Base-by-base conservation (phyloP, 2,888 invertebrate species). In the Sceliomorpha sp. region DNA sequence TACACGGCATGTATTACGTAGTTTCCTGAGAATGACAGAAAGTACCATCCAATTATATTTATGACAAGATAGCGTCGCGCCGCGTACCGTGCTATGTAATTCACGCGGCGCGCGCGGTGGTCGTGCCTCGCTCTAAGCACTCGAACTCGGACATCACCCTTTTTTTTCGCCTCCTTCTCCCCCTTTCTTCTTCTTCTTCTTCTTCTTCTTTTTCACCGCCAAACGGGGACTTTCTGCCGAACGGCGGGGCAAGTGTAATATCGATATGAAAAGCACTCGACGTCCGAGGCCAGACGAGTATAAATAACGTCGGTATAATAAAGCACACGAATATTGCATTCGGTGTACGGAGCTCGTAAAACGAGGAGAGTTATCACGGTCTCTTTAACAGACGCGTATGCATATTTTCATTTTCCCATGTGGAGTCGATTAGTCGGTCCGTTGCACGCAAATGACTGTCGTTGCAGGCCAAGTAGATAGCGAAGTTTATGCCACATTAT, bases 391-490 rank as follows among this genome's bases (percentile, higher is more conserved):
- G 29, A 31, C 24, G 12, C 39, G 39, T 59, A 39, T 31, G 45
- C 37, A 37, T 50, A 44, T 56, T 64, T 50, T 50, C 45, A 56
- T 58, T 45, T 40, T 55, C 55, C 40, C 42, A 47, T 40, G 40
- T 48, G 29, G 42, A 62, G 62, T 62, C 62, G 53, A 62, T 62
- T 62, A 62, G 53, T 34, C 62, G 62, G 45, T 39, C 47, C 40
- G 62, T 27, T 53, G 53, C 45, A 40, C 53, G 47, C 53, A 62
- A 62, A 62, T 62, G 53, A 53, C 62, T 53, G 47, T 62, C 62
- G 53, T 39, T 13, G 47, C 39, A 37, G 47, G 10, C 37, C 40
- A 53, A 53, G 53, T 40, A 62, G 62, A 53, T 64, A 56, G 64
- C 34, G 44, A 42, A 50, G 55, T 42, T 64, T 56, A 50, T 64